Conservation (phyloP, 2,113 vertebrate species). For the Rutilus rutilus region DNA sequence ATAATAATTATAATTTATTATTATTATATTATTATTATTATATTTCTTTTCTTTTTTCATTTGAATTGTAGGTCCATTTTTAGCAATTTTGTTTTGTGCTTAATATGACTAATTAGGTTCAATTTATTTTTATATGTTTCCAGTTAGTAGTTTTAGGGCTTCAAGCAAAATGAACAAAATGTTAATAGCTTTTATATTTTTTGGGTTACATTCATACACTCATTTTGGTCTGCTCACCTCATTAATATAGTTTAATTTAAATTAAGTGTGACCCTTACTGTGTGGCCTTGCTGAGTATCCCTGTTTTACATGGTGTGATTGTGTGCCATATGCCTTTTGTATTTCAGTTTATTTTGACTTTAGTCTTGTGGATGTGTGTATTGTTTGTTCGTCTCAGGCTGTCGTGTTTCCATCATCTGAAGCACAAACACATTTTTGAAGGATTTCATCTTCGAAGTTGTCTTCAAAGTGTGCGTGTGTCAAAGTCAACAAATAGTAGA, state of each 20-base stretch:
- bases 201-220: not conserved
- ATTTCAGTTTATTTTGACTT: constrained; percentile 33
- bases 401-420: constrained; percentile 46
- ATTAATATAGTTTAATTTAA: not conserved
- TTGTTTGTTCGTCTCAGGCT: constrained; percentile 30
- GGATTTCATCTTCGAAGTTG: constrained; percentile 39
- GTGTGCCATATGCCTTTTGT: not conserved
- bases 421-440: constrained; percentile 22
- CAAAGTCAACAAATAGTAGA: constrained; percentile 37
- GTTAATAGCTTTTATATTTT: not conserved
- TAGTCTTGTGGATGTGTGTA: constrained; percentile 16
- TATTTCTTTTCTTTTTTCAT: too few relatives aligned
- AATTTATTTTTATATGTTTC: too few relatives aligned
- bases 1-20: too few relatives aligned
- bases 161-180: too few relatives aligned
- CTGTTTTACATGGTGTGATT: not conserved
- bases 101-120: too few relatives aligned
- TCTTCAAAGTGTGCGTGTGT: constrained; percentile 34
- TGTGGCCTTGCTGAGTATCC: not conserved
- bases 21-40: too few relatives aligned
- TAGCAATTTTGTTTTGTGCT: not conserved
- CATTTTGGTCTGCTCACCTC: not conserved
- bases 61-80: not conserved
- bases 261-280: not conserved
- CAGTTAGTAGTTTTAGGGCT: too few relatives aligned